Evolutionary conservation across 2,888 invertebrate species (phyloP), one percentile per base, ranked within the genome.

Genomic region (Ormyrus nitidulus): DNA sequence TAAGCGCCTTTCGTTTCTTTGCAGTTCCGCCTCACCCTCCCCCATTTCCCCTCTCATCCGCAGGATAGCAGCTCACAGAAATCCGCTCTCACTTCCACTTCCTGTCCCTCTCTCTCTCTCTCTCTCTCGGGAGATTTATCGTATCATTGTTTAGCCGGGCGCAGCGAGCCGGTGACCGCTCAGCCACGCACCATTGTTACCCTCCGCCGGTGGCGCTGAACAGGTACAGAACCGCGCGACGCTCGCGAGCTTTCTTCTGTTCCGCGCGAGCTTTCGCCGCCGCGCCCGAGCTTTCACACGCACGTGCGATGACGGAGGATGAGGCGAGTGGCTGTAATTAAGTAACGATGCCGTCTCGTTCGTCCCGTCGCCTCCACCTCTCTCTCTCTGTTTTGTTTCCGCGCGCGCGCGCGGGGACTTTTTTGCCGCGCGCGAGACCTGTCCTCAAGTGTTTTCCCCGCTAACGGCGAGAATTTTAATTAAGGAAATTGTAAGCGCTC

Each of bases 121-220:
- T 75, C 76, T n/a, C 53, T 56, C 79, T 51, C 71, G 64, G 46
- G 77, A 88, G 88, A 89, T 89, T 89, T 89, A 89, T 89, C 87
- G 89, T 86, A 86, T 86, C 87, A 87, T 88, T 89, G 88, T 88
- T 89, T 88, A 85, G 86, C 85, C 84, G 84, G 83, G 86, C 84
- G 84, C 86, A 84, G 85, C 85, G 84, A 84, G 85, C 84, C 84
- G 82, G 83, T 83, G 85, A 83, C 83, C 77, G 83, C 82, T 19
- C 19, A 82, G 83, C 84, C 79, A 85, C 83, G 84, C 19, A 19
- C 84, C 81, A 86, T 86, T 86, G 85, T 85, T 85, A 83, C 83
- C 75, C 19, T 19, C 72, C 62, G 19, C 10, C 59, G 54, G 44
- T 46, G 58, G 11, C 69, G 56, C 19, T 2, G 19, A 19, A 19